A percentile compares a stretch with the other conserved stretches of the same genome.
These are phyloP conservation scores for Todiramphus saurophagus DNA, from an alignment of 2,113 vertebrate genomes.

Conservation along the genomic window DNA sequence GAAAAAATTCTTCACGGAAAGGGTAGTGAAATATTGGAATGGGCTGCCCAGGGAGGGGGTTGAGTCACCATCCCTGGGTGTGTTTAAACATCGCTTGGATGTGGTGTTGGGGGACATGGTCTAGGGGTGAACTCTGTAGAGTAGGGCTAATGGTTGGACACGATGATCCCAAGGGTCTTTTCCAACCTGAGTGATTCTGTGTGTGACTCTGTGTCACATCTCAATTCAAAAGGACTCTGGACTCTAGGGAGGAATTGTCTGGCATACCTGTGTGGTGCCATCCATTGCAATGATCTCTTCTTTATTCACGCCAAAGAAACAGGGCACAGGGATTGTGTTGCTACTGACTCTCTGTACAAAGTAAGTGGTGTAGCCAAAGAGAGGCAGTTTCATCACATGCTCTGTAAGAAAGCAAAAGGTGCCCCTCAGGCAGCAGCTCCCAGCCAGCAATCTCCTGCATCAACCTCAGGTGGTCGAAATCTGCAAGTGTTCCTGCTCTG, in stretches of 20 bases:
- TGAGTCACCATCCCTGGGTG: too few species aligned
- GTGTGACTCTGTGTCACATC: too few species aligned
- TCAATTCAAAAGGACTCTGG: neutral
- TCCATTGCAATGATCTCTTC: conserved; percentile 78
- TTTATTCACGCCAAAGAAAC: conserved; percentile 79
- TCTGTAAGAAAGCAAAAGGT: conserved; percentile 68
- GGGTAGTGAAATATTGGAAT: too few species aligned
- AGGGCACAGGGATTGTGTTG: conserved; percentile 67
- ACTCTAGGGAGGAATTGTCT: neutral
- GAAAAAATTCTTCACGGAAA: too few species aligned
- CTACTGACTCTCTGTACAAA: conserved; percentile 78
- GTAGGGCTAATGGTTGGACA: too few species aligned
- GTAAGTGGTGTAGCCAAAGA: conserved; percentile 84
- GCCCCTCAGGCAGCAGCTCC: neutral
- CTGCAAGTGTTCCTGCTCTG: neutral
- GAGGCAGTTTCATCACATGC: conserved; percentile 64
- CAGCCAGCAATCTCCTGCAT: neutral
- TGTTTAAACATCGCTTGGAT: too few species aligned
- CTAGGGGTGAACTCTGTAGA: too few species aligned
- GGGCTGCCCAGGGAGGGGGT: too few species aligned
- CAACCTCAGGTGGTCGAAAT: neutral
- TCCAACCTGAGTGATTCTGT: too few species aligned
- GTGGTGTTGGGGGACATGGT: too few species aligned
- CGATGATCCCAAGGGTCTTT: too few species aligned
- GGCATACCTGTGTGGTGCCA: conserved; percentile 79